Evolutionary conservation across 1,140 invertebrate genomes (phyloP).

Genomic region (Archivesica marissinica): DNA sequence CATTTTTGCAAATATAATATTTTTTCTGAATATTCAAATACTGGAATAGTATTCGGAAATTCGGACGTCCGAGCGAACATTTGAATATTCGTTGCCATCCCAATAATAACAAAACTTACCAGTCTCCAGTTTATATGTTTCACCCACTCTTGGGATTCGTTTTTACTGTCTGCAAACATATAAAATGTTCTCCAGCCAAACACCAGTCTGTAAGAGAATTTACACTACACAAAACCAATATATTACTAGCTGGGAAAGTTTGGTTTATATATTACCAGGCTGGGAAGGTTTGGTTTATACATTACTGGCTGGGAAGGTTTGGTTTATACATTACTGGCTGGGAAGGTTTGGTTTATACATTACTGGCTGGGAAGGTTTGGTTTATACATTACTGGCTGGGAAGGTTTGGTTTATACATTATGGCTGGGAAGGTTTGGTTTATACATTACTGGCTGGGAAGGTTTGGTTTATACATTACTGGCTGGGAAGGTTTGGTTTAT

Average conservation of each 20-base stretch:
- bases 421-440: too few relatives aligned
- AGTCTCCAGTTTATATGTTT: slow-evolving; percentile 77
- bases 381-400: not conserved
- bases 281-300: not conserved
- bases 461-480: too few relatives aligned
- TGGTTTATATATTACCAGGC: not conserved
- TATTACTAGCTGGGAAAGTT: not conserved
- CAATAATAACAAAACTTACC: too few relatives aligned
- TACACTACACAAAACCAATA: too few relatives aligned
- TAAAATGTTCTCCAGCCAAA: slow-evolving; percentile 79
- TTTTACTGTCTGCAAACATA: slow-evolving; percentile 71
- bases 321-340: not conserved
- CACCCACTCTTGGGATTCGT: slow-evolving; percentile 79
- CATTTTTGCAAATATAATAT: too few relatives aligned
- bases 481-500: too few relatives aligned
- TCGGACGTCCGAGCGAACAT: too few relatives aligned
- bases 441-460: too few relatives aligned
- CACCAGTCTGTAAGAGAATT: slow-evolving; percentile 65
- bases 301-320: not conserved
- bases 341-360: not conserved
- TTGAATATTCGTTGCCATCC: too few relatives aligned
- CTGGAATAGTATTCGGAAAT: too few relatives aligned
- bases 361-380: not conserved
- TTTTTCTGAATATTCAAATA: too few relatives aligned
- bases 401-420: too few relatives aligned